Evolutionary conservation across 2,888 invertebrate species (phyloP), one percentile per base, ranked within the genome.

Genomic region (Arge pagana): DNA sequence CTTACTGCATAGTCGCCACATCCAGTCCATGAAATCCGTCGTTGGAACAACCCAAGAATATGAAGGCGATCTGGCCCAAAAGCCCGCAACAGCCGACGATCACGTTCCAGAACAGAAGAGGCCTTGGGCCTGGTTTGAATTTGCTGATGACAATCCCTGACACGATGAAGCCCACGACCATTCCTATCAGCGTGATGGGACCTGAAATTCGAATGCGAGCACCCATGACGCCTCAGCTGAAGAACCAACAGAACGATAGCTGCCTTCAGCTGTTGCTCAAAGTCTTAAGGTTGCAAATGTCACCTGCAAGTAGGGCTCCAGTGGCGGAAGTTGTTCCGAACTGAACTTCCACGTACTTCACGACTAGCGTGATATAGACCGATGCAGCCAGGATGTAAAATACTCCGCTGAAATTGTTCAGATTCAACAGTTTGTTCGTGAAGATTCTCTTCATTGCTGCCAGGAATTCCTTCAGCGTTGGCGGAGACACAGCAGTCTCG

Each of bases 261-360:
- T n/a, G n/a, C n/a, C n/a, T n/a, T n/a, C n/a, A n/a, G n/a, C n/a
- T n/a, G n/a, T n/a, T n/a, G n/a, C n/a, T n/a, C n/a, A n/a, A n/a
- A n/a, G n/a, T n/a, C n/a, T n/a, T n/a, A n/a, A n/a, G n/a, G n/a
- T n/a, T n/a, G n/a, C n/a, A n/a, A n/a, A 45, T 15, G n/a, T 39
- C n/a, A 85, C 86, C 90, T 59, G 87, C 82, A 53, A 87, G 77
- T 55, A 87, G 79, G 13, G 85, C 87, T 11, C 88, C 87, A 49
- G 79, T 79, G 8, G 85, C 83, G 1, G 88, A 82, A 0, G 83
- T 82, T 54, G 83, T 82, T 57, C 82, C 81, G 67, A 85, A 90
- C 68, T 88, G 87, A 6, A 87, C 85, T 74, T 90, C 89, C 67
- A 89, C 81, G 69, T 88, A 88, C 68, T 88, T 89, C 6, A 86